These are phyloP conservation scores for Thalassoma bifasciatum DNA, from an alignment of 2,113 vertebrate species.

Conservation along the genomic window DNA sequence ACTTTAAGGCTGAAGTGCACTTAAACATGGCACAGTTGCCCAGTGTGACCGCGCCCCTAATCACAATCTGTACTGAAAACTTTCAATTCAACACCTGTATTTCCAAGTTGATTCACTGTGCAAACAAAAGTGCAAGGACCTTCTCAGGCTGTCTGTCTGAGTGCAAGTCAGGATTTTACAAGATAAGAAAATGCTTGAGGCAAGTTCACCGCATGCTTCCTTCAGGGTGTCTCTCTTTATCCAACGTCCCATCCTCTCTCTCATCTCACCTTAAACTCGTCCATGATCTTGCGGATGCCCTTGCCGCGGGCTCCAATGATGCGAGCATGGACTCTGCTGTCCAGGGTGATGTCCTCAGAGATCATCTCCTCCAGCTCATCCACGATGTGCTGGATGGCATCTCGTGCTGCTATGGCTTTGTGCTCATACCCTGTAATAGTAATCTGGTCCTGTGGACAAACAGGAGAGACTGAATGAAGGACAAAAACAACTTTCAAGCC, in stretches of 20 bases:
- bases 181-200: too few species aligned
- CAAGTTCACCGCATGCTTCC: too few species aligned
- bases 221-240: too few species aligned
- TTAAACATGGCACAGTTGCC: too few species aligned
- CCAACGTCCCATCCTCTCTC: not conserved
- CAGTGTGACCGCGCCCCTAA: too few species aligned
- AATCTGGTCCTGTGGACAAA: constrained; percentile 90
- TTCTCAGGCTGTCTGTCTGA: too few species aligned
- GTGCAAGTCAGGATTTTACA: not conserved
- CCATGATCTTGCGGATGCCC: constrained; percentile 98
- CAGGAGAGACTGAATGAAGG: not conserved
- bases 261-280: constrained; percentile 93
- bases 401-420: constrained; percentile 92
- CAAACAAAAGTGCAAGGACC: not conserved
- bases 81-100: too few species aligned
- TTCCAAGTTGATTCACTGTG: not conserved
- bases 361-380: constrained; percentile 97
- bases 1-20: too few species aligned
- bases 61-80: not conserved
- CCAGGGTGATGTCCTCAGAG: constrained; percentile 92
- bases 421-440: constrained; percentile 97
- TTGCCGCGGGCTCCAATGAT: constrained; percentile 97
- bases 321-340: constrained; percentile 95
- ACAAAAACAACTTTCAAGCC: too few species aligned
- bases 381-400: constrained; percentile 94